These are phyloP conservation scores for Pseudococcus jackbeardsleyi DNA, from an alignment of 2,888 invertebrate genomes.

Conservation along the genomic window DNA sequence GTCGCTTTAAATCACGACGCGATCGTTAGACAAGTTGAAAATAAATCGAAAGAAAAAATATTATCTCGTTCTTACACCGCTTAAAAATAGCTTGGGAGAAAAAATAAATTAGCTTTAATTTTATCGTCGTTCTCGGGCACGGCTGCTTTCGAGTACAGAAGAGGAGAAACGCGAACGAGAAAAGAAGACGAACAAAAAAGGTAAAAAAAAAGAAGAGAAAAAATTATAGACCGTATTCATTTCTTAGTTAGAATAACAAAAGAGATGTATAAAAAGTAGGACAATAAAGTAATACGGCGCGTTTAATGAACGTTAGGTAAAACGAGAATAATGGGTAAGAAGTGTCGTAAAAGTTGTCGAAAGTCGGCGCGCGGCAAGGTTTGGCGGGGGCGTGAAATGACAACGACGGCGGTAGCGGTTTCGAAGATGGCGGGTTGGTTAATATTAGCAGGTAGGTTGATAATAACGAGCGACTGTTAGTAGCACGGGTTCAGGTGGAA, in stretches of 20 bases:
- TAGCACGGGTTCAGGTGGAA: conserved; percentile 54
- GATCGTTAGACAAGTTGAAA: neutral
- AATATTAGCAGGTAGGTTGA: conserved; percentile 56
- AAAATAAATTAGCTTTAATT: conserved; percentile 43
- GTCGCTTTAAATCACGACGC: conserved; percentile 1
- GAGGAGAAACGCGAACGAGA: neutral
- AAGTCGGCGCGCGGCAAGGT: conserved; percentile 49
- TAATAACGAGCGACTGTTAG: conserved; percentile 56
- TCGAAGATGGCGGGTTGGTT: conserved; percentile 56
- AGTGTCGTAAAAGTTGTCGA: conserved; percentile 56
- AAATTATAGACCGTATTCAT: conserved; percentile 45
- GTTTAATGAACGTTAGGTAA: conserved; percentile 57
- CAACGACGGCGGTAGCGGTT: conserved; percentile 51
- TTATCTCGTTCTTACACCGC: conserved; percentile 41
- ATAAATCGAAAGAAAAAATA: conserved; percentile 35
- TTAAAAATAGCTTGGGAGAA: conserved; percentile 22
- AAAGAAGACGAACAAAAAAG: neutral
- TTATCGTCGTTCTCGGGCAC: conserved; percentile 37
- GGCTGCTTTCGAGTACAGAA: neutral
- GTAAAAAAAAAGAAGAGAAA: conserved; percentile 19
- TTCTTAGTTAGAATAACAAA: conserved; percentile 55
- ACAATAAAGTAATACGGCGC: conserved; percentile 55
- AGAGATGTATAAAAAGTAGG: conserved; percentile 53
- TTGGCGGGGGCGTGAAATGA: conserved; percentile 55
- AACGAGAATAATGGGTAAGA: conserved; percentile 56